Percentiles rank a stretch among this genome's conserved stretches.
Evolutionary conservation across 1,140 invertebrate genomes (phyloP).

Genomic region (Goniozus legneri): DNA sequence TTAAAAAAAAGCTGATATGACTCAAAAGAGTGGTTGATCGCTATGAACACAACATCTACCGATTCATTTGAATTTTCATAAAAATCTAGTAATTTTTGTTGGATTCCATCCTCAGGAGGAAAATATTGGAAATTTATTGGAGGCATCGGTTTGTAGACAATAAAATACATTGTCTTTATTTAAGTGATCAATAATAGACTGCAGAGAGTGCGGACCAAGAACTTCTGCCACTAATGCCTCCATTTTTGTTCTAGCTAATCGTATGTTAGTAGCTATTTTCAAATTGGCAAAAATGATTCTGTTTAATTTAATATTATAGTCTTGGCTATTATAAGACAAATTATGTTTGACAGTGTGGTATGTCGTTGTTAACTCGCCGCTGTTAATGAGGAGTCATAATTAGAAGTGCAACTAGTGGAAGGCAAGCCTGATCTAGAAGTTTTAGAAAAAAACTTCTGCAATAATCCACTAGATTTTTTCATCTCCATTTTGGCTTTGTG

Average conservation of each 20-base stretch:
- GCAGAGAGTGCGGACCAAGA: slow-evolving; percentile 5
- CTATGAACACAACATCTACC: slow-evolving; percentile 8
- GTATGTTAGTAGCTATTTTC: neutral
- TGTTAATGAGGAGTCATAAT: no score
- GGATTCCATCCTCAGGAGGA: slow-evolving; percentile 7
- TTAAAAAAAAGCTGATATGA: slow-evolving; percentile 7
- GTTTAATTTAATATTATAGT: neutral
- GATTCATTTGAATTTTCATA: slow-evolving; percentile 13
- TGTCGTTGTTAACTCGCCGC: neutral
- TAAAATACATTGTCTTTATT: slow-evolving; percentile 14
- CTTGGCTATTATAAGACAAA: neutral
- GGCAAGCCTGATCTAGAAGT: no score
- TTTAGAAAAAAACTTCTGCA: no score
- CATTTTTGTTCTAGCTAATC: slow-evolving; percentile 7
- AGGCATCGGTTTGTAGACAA: slow-evolving; percentile 17
- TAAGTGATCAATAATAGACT: neutral
- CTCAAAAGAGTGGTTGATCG: slow-evolving; percentile 7
- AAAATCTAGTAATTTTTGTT: slow-evolving; percentile 17
- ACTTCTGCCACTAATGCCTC: slow-evolving; percentile 3
- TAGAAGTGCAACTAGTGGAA: no score
- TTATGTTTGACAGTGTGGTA: neutral
- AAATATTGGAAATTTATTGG: slow-evolving; percentile 12
- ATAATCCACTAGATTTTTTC: no score
- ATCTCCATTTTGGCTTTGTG: no score
- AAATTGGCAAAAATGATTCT: neutral